Evolutionary conservation across 2,797 vertebrate species (phyloP).

Genomic region (Brachymystax lenok): DNA sequence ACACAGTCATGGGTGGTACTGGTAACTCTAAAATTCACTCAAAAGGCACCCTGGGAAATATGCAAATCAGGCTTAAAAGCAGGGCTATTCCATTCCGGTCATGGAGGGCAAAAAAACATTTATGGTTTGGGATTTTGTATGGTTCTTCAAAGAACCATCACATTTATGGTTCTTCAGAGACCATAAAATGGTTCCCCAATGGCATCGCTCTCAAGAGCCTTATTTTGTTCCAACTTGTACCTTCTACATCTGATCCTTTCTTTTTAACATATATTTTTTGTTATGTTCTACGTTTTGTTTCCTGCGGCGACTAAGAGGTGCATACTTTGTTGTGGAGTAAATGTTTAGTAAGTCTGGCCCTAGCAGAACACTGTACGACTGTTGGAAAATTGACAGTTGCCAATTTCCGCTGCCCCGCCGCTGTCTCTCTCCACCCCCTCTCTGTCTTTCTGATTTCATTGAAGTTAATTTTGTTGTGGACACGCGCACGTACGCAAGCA

Average conservation of each 20-base stretch:
- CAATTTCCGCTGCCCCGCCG: conserved; percentile 8
- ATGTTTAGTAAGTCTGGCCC: conserved; percentile 6
- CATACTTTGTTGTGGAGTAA: neutral
- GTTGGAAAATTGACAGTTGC: conserved; percentile 62
- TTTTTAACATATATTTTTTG: neutral
- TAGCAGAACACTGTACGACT: conserved; percentile 40
- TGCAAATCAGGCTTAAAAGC: too few relatives aligned
- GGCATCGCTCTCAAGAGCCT: too few relatives aligned
- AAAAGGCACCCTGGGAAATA: too few relatives aligned
- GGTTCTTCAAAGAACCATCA: too few relatives aligned
- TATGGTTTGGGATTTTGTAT: too few relatives aligned
- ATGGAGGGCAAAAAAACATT: too few relatives aligned
- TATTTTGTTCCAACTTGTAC: neutral
- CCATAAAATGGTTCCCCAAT: too few relatives aligned
- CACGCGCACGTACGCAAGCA: neutral
- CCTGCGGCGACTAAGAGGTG: conserved; percentile 15
- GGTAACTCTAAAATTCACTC: too few relatives aligned
- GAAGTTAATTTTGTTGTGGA: neutral
- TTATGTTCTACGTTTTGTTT: neutral
- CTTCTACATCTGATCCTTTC: neutral
- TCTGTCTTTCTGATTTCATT: neutral
- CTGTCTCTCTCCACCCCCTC: conserved; percentile 14
- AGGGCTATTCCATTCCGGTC: too few relatives aligned
- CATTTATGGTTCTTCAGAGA: too few relatives aligned
- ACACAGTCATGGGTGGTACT: too few relatives aligned